Evolutionary conservation across 2,888 invertebrate species (phyloP).

Genomic region (Philaethria dido): DNA sequence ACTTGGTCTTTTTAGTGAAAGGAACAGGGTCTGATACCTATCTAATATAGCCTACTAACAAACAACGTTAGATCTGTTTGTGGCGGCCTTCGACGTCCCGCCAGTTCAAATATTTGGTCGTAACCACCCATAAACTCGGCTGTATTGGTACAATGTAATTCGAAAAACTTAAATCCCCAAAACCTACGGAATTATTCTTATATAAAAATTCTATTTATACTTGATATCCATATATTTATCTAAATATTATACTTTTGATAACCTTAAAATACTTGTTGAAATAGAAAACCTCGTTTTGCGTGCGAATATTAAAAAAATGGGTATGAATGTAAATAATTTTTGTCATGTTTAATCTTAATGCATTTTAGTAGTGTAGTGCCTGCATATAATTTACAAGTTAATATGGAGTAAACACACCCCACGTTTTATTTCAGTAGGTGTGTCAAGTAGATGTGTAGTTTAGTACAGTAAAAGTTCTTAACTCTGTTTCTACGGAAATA

Average conservation of each 20-base stretch:
- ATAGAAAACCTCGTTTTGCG: background rate
- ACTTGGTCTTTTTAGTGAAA: slow-evolving; percentile 7
- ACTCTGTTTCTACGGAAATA: background rate
- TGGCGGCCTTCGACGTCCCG: slow-evolving; percentile 46
- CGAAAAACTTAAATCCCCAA: background rate
- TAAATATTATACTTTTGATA: too few species aligned
- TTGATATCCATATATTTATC: too few species aligned
- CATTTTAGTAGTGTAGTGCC: background rate
- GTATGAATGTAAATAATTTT: background rate
- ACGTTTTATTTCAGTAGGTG: slow-evolving; percentile 4
- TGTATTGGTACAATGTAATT: slow-evolving; percentile 32
- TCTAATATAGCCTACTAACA: slow-evolving; percentile 30
- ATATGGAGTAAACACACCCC: background rate
- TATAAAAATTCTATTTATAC: background rate
- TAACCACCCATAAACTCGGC: slow-evolving; percentile 37
- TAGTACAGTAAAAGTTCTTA: background rate
- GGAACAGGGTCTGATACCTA: background rate
- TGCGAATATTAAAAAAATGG: background rate
- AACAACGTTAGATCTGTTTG: slow-evolving; percentile 45
- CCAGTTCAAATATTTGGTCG: slow-evolving; percentile 49
- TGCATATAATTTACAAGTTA: slow-evolving; percentile 1
- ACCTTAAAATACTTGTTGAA: background rate
- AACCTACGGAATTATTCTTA: slow-evolving; percentile 1
- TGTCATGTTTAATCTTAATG: background rate
- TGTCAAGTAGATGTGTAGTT: slow-evolving; percentile 1